Evolutionary conservation across 2,888 invertebrate species (phyloP).

Genomic region (Tineola bisselliella): DNA sequence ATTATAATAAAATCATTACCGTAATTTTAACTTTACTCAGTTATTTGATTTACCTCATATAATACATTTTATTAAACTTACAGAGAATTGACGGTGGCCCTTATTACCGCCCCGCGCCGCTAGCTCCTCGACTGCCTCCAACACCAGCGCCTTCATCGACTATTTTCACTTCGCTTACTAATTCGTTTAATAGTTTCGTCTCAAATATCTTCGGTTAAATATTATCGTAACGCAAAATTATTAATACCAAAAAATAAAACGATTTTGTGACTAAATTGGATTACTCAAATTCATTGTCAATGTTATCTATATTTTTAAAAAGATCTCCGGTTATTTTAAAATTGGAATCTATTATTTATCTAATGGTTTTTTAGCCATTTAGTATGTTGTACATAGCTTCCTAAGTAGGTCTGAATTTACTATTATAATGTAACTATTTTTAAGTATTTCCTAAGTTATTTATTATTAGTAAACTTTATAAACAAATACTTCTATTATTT

Average conservation of each 20-base stretch:
- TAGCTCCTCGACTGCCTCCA: constrained; percentile 51
- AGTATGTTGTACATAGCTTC: neutral
- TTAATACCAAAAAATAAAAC: too few relatives aligned
- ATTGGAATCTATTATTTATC: too few relatives aligned
- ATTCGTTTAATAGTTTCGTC: constrained; percentile 80
- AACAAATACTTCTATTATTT: neutral
- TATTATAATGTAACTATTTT: neutral
- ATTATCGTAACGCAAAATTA: neutral
- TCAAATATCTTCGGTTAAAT: constrained; percentile 78
- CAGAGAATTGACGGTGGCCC: constrained; percentile 76
- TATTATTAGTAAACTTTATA: neutral
- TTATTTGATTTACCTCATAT: too few relatives aligned
- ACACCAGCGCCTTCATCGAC: constrained; percentile 63
- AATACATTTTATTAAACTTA: constrained; percentile 18
- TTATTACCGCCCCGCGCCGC: constrained; percentile 70
- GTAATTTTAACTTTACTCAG: too few relatives aligned
- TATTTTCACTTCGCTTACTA: constrained; percentile 79
- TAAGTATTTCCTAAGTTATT: neutral
- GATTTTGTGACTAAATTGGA: too few relatives aligned
- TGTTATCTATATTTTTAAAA: too few relatives aligned
- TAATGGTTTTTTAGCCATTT: neutral
- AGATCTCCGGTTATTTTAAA: too few relatives aligned
- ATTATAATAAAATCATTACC: too few relatives aligned
- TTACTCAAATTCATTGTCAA: too few relatives aligned
- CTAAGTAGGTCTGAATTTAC: neutral